Conservation (phyloP, 1,140 invertebrate species). For the Anastrepha ludens region DNA sequence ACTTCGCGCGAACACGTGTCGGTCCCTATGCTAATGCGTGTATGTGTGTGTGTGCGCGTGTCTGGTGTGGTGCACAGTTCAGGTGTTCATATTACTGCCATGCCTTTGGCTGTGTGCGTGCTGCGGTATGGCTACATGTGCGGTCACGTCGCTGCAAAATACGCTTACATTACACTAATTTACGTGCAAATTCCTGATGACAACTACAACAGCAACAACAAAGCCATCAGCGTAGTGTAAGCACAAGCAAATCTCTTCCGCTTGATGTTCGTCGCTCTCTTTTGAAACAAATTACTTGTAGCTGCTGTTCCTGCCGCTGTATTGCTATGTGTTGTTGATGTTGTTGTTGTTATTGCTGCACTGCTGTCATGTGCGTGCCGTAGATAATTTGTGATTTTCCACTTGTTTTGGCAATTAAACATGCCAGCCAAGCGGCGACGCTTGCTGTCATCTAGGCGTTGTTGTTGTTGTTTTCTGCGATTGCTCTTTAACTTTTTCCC, state of each 20-base stretch:
- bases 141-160: not conserved
- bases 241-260: not conserved
- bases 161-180: slow-evolving; percentile 27
- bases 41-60: not conserved
- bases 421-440: not conserved
- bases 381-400: slow-evolving; percentile 53
- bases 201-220: not conserved
- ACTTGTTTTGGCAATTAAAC: slow-evolving; percentile 52
- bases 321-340: not conserved
- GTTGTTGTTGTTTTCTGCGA: not conserved
- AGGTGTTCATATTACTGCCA: no score
- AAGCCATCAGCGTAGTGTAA: not conserved
- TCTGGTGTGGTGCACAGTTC: no score
- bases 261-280: not conserved
- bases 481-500: slow-evolving; percentile 23
- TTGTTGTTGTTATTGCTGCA: not conserved
- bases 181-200: not conserved
- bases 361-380: not conserved
- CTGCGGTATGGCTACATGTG: not conserved
- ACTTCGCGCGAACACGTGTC: not conserved
- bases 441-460: not conserved
- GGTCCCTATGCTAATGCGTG: not conserved
- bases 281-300: not conserved
- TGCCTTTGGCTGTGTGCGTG: no score
- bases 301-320: no score